A percentile compares a stretch with the other conserved stretches of the same genome.
phyloP scores from a whole-genome alignment of 2,888 invertebrate genomes.

The Entomobrya multifasciata region DNA sequence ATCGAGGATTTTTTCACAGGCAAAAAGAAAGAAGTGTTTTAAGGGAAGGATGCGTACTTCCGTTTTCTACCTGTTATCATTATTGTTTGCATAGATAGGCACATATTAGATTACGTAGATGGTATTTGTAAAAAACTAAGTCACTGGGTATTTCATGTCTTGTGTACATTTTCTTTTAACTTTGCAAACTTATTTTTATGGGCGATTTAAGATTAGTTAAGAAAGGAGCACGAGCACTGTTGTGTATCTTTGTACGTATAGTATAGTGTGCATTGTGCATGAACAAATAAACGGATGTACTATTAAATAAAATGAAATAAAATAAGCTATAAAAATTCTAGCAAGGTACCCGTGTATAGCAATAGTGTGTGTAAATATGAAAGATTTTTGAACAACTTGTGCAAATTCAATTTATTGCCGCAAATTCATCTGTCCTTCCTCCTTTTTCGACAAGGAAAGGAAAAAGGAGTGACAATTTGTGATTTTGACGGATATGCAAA shows the following conservation, averaged over 20 bases:
- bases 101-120: neutral
- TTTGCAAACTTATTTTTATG: neutral
- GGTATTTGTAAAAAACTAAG: conserved; percentile 38
- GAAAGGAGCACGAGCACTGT: conserved; percentile 22
- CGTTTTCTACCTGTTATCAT: neutral
- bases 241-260: too few relatives aligned
- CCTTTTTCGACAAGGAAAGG: neutral
- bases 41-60: conserved; percentile 25
- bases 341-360: neutral
- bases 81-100: neutral
- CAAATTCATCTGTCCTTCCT: neutral
- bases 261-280: neutral
- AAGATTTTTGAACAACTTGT: neutral
- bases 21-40: neutral
- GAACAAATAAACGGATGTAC: neutral
- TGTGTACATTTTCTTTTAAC: neutral
- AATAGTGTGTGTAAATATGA: neutral
- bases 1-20: too few relatives aligned
- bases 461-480: neutral
- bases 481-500: too few relatives aligned
- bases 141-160: conserved; percentile 31
- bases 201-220: conserved; percentile 7
- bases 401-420: neutral
- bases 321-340: neutral
- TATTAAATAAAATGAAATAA: neutral